Percentiles rank a stretch among this genome's conserved stretches.
These are phyloP conservation scores for Nannobrachium achirus DNA, from an alignment of 2,113 vertebrate genomes.

Conservation along the genomic window DNA sequence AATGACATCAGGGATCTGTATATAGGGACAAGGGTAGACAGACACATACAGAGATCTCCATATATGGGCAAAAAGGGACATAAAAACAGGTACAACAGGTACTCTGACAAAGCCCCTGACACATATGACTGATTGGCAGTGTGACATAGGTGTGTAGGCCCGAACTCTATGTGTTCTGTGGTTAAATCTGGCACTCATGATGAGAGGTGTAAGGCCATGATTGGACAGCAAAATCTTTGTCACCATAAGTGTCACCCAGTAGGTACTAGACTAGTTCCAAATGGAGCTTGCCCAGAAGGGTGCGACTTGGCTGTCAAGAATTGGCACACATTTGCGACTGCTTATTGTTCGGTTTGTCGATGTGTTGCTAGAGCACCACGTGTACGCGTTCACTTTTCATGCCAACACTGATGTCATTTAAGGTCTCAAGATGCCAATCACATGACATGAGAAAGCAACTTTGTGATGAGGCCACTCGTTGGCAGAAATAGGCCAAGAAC, in stretches of 20 bases:
- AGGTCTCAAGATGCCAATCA: neutral
- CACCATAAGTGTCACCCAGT: neutral
- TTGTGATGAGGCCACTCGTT: neutral
- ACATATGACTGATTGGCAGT: no score
- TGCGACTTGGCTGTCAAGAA: neutral
- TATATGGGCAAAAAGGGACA: no score
- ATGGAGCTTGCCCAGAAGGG: neutral
- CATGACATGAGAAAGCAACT: neutral
- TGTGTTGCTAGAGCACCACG: slow-evolving; percentile 1
- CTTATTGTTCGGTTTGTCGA: neutral
- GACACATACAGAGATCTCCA: no score
- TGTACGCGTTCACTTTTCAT: slow-evolving; percentile 1
- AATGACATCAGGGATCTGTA: no score
- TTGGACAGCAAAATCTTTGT: neutral
- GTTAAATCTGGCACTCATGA: no score
- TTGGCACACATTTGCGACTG: neutral
- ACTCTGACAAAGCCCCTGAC: no score
- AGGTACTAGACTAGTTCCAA: neutral
- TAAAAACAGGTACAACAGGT: no score
- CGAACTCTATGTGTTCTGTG: no score
- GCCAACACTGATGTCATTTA: neutral
- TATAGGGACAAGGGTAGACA: no score
- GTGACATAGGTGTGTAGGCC: no score
- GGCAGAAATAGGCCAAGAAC: neutral
- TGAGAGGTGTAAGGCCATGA: neutral